A percentile compares a stretch with the other conserved stretches of the same genome.
These are phyloP conservation scores for Eulacestoma nigropectus DNA, from an alignment of 2,113 vertebrate genomes.

Conservation along the genomic window DNA sequence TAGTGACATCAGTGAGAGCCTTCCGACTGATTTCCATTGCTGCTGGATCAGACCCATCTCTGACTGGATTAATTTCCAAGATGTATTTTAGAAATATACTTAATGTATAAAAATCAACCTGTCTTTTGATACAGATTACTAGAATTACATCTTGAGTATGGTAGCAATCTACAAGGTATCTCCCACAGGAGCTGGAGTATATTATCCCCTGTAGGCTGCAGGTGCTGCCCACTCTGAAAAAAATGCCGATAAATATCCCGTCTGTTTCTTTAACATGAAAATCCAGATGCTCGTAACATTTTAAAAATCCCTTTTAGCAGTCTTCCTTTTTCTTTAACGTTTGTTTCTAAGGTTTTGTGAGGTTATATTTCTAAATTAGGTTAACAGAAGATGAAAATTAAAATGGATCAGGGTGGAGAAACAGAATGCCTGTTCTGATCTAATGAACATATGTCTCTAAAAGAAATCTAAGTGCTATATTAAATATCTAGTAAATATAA, in stretches of 20 bases:
- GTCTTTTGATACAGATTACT: background rate
- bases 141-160: background rate
- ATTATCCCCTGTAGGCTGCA: background rate
- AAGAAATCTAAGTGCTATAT: background rate
- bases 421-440: background rate
- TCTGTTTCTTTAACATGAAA: background rate
- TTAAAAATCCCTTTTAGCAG: background rate
- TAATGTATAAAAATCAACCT: background rate
- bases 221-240: background rate
- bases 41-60: background rate
- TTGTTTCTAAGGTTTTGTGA: background rate
- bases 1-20: background rate
- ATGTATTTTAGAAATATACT: background rate
- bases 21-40: background rate
- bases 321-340: constrained; percentile 17
- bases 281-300: background rate
- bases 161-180: background rate
- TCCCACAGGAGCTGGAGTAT: background rate
- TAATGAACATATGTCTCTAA: background rate
- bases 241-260: background rate
- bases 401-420: background rate
- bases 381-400: background rate
- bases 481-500: background rate
- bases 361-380: background rate
- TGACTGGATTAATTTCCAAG: background rate